Percentiles rank a stretch among this genome's conserved stretches.
Evolutionary conservation across 2,113 vertebrate genomes (phyloP).

Genomic region (Sorex araneus): DNA sequence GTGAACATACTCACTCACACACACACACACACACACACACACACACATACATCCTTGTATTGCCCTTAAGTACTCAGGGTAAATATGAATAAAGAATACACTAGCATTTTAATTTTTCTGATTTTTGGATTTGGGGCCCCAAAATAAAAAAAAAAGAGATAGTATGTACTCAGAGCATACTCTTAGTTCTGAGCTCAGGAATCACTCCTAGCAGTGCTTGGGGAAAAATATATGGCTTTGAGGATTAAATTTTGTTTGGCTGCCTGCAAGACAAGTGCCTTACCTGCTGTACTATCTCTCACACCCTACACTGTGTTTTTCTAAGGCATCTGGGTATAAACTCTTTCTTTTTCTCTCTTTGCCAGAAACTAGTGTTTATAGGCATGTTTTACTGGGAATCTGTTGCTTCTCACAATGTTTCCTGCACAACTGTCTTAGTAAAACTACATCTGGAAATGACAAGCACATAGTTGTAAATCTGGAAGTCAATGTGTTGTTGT

Average conservation of each 20-base stretch:
- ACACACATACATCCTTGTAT: slow-evolving; percentile 78
- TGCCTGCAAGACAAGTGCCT: too few species aligned
- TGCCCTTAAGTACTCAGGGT: slow-evolving; percentile 82
- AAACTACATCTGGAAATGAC: slow-evolving; percentile 92
- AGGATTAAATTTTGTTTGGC: too few species aligned
- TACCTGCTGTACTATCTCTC: too few species aligned
- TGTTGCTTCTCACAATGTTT: slow-evolving; percentile 91
- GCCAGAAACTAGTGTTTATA: slow-evolving; percentile 91
- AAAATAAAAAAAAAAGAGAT: too few species aligned
- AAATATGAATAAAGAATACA: slow-evolving; percentile 87
- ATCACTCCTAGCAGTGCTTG: too few species aligned
- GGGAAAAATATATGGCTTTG: too few species aligned
- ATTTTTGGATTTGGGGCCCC: too few species aligned
- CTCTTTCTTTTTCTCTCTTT: slow-evolving; percentile 85
- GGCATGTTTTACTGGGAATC: slow-evolving; percentile 92
- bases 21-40: neutral
- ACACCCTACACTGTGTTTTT: slow-evolving; percentile 21
- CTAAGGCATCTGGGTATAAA: slow-evolving; percentile 89
- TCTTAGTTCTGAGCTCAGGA: too few species aligned
- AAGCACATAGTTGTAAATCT: slow-evolving; percentile 90
- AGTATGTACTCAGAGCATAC: too few species aligned
- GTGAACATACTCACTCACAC: neutral
- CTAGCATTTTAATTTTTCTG: slow-evolving; percentile 77
- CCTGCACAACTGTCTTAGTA: slow-evolving; percentile 90
- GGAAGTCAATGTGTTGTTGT: slow-evolving; percentile 88